Conservation (phyloP, 2,888 invertebrate species). For the Lissonota sp. region DNA sequence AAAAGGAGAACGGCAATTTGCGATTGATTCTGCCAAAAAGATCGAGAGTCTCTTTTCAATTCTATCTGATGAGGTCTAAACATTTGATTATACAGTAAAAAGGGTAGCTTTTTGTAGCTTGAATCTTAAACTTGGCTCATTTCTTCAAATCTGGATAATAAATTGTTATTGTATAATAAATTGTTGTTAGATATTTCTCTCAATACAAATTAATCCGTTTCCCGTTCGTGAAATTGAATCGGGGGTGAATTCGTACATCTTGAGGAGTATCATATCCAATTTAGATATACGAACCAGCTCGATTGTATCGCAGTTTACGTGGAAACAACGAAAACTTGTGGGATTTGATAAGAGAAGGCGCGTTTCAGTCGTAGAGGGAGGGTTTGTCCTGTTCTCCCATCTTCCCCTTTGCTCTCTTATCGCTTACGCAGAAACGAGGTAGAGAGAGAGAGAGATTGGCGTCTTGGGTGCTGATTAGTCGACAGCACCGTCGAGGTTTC, state of each 20-base stretch:
- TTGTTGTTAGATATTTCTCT: too few species aligned
- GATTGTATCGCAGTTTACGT: too few species aligned
- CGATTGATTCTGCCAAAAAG: not conserved
- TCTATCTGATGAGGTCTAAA: too few species aligned
- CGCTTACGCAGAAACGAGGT: conserved; percentile 51
- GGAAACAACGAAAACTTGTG: conserved; percentile 26
- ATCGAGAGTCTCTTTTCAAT: not conserved
- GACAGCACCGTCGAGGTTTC: conserved; percentile 78
- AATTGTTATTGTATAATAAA: too few species aligned
- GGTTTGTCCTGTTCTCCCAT: not conserved
- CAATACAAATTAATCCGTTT: too few species aligned
- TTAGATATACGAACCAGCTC: not conserved
- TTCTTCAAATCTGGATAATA: too few species aligned
- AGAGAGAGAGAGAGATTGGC: conserved; percentile 62
- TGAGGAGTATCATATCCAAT: not conserved
- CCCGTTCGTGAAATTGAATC: too few species aligned
- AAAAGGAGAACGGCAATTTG: not conserved
- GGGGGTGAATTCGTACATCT: too few species aligned
- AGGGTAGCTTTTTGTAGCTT: too few species aligned
- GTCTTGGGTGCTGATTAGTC: conserved; percentile 80
- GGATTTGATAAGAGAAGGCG: not conserved
- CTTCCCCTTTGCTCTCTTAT: not conserved
- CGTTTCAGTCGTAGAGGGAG: not conserved
- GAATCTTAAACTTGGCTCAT: too few species aligned
- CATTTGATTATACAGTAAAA: too few species aligned